phyloP scores from a whole-genome alignment of 2,797 vertebrate species.

The Limosa lapponica region DNA sequence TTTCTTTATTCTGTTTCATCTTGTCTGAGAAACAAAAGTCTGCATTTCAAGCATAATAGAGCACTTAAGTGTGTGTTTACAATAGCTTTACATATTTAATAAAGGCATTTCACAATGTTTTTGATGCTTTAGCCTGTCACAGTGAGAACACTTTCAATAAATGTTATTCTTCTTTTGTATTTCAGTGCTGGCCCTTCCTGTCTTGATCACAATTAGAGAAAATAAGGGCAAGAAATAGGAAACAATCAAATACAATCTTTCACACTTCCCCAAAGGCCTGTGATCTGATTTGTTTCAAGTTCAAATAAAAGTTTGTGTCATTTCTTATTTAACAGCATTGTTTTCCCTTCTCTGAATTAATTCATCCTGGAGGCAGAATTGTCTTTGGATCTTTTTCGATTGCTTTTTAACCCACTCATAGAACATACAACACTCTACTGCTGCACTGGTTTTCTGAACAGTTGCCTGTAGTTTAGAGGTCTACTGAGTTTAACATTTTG shows the following conservation, averaged over 20 bases:
- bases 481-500: not conserved
- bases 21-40: not conserved
- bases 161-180: not conserved
- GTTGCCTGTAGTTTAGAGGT: not conserved
- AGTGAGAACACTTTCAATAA: not conserved
- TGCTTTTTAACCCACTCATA: not conserved
- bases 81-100: not conserved
- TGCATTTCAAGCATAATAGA: not conserved
- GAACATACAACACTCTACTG: not conserved
- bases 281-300: not conserved
- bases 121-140: not conserved
- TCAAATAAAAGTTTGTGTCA: not conserved
- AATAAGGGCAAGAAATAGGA: not conserved
- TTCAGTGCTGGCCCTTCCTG: not conserved
- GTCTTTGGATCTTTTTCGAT: not conserved
- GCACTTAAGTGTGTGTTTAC: not conserved
- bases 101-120: not conserved
- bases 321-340: slow-evolving; percentile 13
- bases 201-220: not conserved
- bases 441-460: not conserved
- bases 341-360: not conserved
- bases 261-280: not conserved
- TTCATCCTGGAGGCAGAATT: not conserved
- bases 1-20: not conserved
- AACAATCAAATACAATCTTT: not conserved